phyloP scores from a whole-genome alignment of 2,888 invertebrate genomes.

The Hypsopygia costalis region DNA sequence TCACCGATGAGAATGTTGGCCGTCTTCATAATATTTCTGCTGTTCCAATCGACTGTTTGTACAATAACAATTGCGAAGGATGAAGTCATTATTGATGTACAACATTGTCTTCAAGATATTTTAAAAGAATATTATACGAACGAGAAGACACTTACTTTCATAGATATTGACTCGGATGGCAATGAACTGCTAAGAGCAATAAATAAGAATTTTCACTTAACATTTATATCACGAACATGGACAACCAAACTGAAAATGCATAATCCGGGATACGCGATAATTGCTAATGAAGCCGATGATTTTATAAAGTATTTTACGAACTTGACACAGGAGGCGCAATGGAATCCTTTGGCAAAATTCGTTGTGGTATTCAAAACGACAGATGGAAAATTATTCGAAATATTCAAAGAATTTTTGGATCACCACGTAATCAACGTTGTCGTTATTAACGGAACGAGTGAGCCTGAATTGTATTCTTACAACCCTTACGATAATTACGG shows the following conservation, averaged over 20 bases:
- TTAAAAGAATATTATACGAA: constrained; percentile 7
- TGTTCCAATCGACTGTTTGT: neutral
- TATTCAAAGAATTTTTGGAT: constrained; percentile 29
- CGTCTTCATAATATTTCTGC: neutral
- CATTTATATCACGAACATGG: constrained; percentile 10
- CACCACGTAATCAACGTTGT: constrained; percentile 25
- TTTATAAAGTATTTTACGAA: constrained; percentile 16
- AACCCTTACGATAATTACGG: constrained; percentile 34
- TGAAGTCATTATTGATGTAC: neutral
- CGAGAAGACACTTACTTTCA: constrained; percentile 14
- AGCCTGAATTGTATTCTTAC: constrained; percentile 30
- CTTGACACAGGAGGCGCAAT: constrained; percentile 19
- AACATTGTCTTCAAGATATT: constrained; percentile 6
- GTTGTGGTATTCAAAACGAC: constrained; percentile 23
- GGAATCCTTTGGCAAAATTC: constrained; percentile 27
- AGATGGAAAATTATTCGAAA: constrained; percentile 7
- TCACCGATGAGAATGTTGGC: neutral
- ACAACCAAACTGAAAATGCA: neutral
- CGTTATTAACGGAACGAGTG: constrained; percentile 20
- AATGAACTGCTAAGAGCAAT: constrained; percentile 12
- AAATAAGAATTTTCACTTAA: constrained; percentile 1
- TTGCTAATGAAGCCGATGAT: constrained; percentile 12
- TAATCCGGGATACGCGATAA: constrained; percentile 22
- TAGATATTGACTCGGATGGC: constrained; percentile 14
- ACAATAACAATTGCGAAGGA: neutral